Evolutionary conservation across 2,113 vertebrate species (phyloP), one percentile per base, ranked within the genome.

Genomic region (Cyphomyrus discorhynchus): DNA sequence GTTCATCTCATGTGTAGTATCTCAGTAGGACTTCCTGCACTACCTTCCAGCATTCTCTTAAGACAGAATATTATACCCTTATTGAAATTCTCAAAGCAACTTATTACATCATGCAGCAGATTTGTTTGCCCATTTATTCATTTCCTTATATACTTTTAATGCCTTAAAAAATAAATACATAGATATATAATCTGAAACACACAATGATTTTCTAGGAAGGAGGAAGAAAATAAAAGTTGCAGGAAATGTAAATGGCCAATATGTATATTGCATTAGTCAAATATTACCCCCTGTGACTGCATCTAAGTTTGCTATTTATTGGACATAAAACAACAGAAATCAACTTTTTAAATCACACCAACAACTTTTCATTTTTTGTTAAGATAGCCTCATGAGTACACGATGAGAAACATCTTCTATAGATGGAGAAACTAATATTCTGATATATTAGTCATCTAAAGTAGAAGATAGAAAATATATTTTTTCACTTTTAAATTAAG

Each of bases 401-500:
- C 3, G 3, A 86, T 27, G 49, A 31, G 46, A 56, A 56, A 6
- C 85, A 87, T 87, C 49, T 52, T 87, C 49, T 87, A 19, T 86
- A 86, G 82, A 84, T 24, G 17, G 45, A 87, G 31, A 53, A 87
- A 87, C 85, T 87, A 87, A 87, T 87, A 87, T 87, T 87, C 56
- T 87, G 11, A 53, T 87, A 87, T 87, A 87, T 87, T 87, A 87
- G 85, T 87, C 4, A 87, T 87, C 50, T 31, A 53, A 87, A 87
- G 53, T 87, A 56, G 46, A 27, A 50, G 45, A 13, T 66, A 66
- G 85, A 87, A 87, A 53, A 56, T 87, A 87, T 87, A 87, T 87
- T 87, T 87, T 87, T 87, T 87, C 85, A 87, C 85, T 53, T 87
- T 87, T 56, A 50, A 52, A 87, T 86, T 86, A 50, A 86, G 83